These are phyloP conservation scores for Cepaea hortensis DNA, from an alignment of 2,888 invertebrate genomes.

Conservation along the genomic window DNA sequence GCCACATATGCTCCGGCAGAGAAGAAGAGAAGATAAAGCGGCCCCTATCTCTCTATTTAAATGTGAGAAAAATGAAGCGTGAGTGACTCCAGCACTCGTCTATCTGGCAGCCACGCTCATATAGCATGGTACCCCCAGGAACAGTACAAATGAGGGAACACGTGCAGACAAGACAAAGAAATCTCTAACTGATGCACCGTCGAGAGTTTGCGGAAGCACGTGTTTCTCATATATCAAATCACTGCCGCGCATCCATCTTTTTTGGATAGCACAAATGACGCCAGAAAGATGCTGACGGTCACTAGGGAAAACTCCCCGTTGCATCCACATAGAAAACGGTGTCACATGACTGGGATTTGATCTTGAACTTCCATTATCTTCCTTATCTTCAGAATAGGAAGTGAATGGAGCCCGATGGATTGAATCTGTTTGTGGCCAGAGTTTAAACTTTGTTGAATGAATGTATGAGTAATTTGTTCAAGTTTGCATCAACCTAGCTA, in stretches of 20 bases:
- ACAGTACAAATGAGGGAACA: background rate
- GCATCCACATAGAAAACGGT: background rate
- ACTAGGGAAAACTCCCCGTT: slow-evolving; percentile 9
- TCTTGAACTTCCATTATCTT: background rate
- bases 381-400: background rate
- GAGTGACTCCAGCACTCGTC: no score
- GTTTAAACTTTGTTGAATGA: no score
- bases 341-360: background rate
- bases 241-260: background rate
- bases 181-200: background rate
- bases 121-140: background rate
- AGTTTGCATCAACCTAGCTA: no score
- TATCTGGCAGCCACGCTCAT: no score
- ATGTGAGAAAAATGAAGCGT: no score
- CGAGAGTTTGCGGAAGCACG: background rate
- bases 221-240: slow-evolving; percentile 13
- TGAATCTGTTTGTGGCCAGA: no score
- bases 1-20: no score
- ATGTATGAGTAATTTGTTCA: no score
- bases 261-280: background rate
- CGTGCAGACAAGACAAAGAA: slow-evolving; percentile 14
- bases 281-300: background rate
- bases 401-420: background rate
- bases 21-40: no score
- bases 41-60: no score